Evolutionary conservation across 1,140 invertebrate species (phyloP).

Genomic region (Ptiloglossa arizonensis): DNA sequence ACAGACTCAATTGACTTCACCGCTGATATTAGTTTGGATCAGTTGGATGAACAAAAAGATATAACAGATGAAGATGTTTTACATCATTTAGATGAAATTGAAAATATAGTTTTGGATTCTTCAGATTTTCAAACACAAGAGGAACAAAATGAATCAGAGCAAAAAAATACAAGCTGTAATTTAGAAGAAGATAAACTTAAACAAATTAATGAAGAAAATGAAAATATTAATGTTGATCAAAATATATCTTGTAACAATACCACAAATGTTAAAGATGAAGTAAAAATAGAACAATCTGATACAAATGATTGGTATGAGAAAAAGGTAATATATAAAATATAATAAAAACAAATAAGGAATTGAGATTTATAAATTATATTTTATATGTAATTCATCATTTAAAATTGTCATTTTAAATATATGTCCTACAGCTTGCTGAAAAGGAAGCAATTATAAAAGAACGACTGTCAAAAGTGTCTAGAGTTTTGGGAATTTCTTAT

Average conservation of each 20-base stretch:
- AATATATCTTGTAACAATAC: not conserved
- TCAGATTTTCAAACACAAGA: slow-evolving; percentile 53
- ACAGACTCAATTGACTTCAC: slow-evolving; percentile 56
- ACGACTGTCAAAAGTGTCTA: slow-evolving; percentile 75
- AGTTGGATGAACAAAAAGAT: slow-evolving; percentile 59
- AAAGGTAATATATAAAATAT: slow-evolving; percentile 55
- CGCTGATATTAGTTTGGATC: slow-evolving; percentile 59
- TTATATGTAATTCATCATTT: not conserved
- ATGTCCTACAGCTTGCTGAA: slow-evolving; percentile 67
- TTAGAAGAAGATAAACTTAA: no score
- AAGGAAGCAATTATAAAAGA: slow-evolving; percentile 74
- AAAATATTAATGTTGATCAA: slow-evolving; percentile 38
- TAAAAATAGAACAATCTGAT: not conserved
- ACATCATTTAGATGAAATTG: slow-evolving; percentile 75
- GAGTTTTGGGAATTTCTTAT: slow-evolving; percentile 77
- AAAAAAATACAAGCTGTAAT: slow-evolving; percentile 19
- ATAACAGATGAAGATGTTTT: slow-evolving; percentile 76
- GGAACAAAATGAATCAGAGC: slow-evolving; percentile 6
- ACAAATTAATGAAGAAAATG: slow-evolving; percentile 28
- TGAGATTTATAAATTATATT: not conserved
- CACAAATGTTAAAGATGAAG: slow-evolving; percentile 18
- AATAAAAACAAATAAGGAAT: not conserved
- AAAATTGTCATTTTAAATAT: slow-evolving; percentile 6
- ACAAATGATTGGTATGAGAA: slow-evolving; percentile 62
- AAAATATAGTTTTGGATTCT: slow-evolving; percentile 74